Conservation (phyloP, 2,797 vertebrate genomes). For the Peromyscus melanophrys region DNA sequence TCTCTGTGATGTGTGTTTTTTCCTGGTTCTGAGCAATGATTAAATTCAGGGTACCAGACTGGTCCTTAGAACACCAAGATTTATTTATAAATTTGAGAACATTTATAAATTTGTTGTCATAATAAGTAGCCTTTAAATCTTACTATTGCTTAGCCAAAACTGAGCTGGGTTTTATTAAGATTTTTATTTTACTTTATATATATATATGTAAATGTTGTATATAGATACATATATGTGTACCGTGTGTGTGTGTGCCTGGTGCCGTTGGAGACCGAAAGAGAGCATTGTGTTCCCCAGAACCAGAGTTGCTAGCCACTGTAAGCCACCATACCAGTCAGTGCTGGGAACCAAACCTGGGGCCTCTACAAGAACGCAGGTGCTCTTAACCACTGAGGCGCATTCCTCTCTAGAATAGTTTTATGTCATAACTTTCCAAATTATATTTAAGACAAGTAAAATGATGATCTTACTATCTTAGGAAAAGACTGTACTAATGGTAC, state of each 20-base stretch:
- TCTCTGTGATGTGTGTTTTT: neutral
- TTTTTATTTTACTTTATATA: neutral
- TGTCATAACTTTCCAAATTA: conserved; percentile 51
- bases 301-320: neutral
- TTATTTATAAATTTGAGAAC: conserved; percentile 39
- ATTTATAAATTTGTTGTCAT: neutral
- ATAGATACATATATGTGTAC: neutral
- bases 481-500: neutral
- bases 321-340: neutral
- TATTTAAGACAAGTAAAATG: neutral
- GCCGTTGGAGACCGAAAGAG: neutral
- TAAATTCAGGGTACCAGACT: neutral
- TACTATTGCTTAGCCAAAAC: neutral
- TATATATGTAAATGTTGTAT: neutral
- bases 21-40: conserved; percentile 15
- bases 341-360: neutral
- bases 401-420: neutral
- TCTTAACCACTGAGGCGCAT: neutral
- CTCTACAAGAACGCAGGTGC: neutral
- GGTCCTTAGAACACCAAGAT: conserved; percentile 16
- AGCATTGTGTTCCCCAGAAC: neutral
- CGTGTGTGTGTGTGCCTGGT: neutral
- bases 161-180: neutral
- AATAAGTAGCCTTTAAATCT: conserved; percentile 42
- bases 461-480: neutral